phyloP scores from a whole-genome alignment of 2,797 vertebrate species.

The Channa striata region DNA sequence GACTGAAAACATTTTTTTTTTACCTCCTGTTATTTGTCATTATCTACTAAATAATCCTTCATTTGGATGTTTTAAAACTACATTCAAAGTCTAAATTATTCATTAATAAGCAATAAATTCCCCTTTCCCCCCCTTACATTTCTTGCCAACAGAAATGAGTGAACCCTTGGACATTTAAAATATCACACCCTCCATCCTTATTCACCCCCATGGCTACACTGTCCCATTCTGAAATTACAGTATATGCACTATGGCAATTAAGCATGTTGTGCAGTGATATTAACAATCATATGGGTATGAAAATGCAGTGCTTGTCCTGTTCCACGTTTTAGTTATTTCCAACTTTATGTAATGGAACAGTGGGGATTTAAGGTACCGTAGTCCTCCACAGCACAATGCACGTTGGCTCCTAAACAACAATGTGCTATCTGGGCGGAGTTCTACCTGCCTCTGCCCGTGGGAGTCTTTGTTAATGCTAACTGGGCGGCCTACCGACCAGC shows the following conservation, averaged over 20 bases:
- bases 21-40: too few species aligned
- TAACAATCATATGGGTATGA: constrained; percentile 19
- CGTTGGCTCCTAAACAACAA: constrained; percentile 71
- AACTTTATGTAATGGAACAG: constrained; percentile 57
- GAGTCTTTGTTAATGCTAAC: constrained; percentile 84
- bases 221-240: neutral
- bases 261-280: constrained; percentile 22
- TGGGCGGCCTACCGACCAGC: constrained; percentile 72
- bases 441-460: constrained; percentile 64
- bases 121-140: too few species aligned
- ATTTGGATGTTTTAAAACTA: too few species aligned
- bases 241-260: constrained; percentile 11
- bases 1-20: too few species aligned
- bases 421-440: constrained; percentile 61
- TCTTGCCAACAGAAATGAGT: too few species aligned
- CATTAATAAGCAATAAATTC: too few species aligned
- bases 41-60: too few species aligned
- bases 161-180: too few species aligned
- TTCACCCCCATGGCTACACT: too few species aligned
- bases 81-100: too few species aligned
- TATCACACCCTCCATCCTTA: too few species aligned
- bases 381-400: constrained; percentile 55
- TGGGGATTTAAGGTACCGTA: constrained; percentile 62
- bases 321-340: constrained; percentile 48
- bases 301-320: constrained; percentile 10